Base-by-base conservation (phyloP, 2,797 vertebrate genomes). In the Caiman crocodilus region DNA sequence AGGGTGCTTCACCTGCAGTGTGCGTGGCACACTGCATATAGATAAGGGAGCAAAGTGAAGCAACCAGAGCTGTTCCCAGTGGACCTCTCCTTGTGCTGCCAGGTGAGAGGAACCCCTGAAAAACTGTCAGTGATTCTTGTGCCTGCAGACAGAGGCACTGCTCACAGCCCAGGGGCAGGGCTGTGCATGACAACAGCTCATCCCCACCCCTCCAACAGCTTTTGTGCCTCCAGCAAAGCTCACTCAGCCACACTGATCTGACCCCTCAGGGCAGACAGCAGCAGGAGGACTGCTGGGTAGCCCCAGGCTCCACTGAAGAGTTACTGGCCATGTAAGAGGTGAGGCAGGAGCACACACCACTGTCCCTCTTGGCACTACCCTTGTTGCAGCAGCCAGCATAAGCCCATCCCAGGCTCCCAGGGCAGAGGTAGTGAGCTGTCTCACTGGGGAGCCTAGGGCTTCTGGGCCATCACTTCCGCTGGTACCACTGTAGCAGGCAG, bases 301-400 rank as follows among this genome's bases (percentile, higher is more conserved):
- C 42, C 42, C 9, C 42, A 50, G 3, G 42, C 42, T 50, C 15
- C 32, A 23, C 9, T 12, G 5, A 69, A n/a, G 30, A 23, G 30
- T 32, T 13, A 12, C 65, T 20, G 23, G 12, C 9, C 30, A 30
- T 5, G 58, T 59, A 59, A 59, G 58, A 21, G 15, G 58, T 17
- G 58, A 50, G 10, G 13, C 55, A 16, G 0, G 0, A 81, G 58
- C 32, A 18, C 3, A 1, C 7, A 50, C 30, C 4, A 11, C 4
- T 16, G 17, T 32, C 5, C 18, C 65, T 11, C 18, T 32, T 32
- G 65, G 65, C 30, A n/a, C 11, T 69, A 17, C n/a, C 65, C 65
- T 13, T 11, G n/a, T 30, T 21, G n/a, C n/a, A 65, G 64, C n/a
- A n/a, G 30, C 30, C 65, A 32, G 65, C n/a, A 32, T n/a, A 30